A percentile compares a stretch with the other conserved stretches of the same genome.
Conservation (phyloP, 2,888 invertebrate species). For the Calliopum simillimum region DNA sequence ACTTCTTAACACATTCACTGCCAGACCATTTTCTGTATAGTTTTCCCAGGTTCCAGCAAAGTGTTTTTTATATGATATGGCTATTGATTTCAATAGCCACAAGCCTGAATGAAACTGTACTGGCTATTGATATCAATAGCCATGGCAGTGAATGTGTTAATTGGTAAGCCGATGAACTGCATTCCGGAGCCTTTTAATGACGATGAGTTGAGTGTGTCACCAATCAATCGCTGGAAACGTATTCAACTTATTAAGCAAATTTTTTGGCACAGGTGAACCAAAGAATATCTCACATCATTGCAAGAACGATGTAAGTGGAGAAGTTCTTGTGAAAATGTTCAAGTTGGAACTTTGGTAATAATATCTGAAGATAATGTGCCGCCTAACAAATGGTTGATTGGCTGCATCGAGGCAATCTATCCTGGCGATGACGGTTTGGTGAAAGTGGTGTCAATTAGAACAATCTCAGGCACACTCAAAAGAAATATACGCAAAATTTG, state of each 20-base stretch:
- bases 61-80: no score
- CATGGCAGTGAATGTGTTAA: no score
- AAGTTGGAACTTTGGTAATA: constrained; percentile 8
- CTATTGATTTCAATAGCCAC: no score
- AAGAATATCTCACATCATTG: neutral
- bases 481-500: neutral
- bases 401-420: neutral
- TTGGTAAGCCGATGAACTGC: constrained; percentile 17
- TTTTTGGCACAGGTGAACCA: constrained; percentile 7
- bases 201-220: neutral
- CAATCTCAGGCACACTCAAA: neutral
- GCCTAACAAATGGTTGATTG: constrained; percentile 4
- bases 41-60: no score
- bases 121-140: no score
- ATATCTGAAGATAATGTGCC: constrained; percentile 15
- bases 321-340: neutral
- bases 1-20: no score
- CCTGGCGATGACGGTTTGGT: constrained; percentile 4
- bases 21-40: no score
- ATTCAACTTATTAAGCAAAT: neutral
- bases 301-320: constrained; percentile 23
- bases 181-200: neutral
- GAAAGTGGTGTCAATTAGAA: neutral
- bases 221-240: constrained; percentile 17
- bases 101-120: no score